Evolutionary conservation across 2,797 vertebrate genomes (phyloP).

Genomic region (Pipistrellus pygmaeus): DNA sequence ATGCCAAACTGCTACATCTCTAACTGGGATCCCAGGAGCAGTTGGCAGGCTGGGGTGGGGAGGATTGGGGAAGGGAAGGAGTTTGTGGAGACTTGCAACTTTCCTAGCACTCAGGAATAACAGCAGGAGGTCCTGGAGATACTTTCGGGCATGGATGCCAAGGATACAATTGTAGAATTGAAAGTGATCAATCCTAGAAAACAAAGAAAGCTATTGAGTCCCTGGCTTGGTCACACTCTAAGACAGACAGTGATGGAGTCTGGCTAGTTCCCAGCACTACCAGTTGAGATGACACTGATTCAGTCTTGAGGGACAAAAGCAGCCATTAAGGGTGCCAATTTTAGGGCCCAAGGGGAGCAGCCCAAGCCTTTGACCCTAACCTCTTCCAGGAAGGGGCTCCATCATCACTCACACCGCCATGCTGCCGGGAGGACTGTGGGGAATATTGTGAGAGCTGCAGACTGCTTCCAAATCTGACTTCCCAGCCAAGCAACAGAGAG

Average conservation of each 20-base stretch:
- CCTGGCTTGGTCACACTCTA: conserved; percentile 45
- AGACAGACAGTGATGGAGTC: neutral
- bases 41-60: neutral
- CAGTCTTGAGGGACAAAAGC: conserved; percentile 29
- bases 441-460: no score
- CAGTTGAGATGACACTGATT: neutral
- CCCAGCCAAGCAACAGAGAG: neutral
- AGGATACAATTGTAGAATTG: conserved; percentile 31
- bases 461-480: neutral
- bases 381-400: neutral
- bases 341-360: neutral
- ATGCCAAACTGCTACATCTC: neutral
- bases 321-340: neutral
- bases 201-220: conserved; percentile 64
- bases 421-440: neutral
- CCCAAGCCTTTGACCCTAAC: neutral
- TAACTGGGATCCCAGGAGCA: neutral
- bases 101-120: conserved; percentile 6
- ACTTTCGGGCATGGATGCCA: neutral
- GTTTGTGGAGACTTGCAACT: neutral
- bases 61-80: no score
- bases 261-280: neutral
- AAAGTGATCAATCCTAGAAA: conserved; percentile 68
- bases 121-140: neutral
- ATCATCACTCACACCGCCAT: no score